Evolutionary conservation across 2,113 vertebrate species (phyloP).

Genomic region (Paratilapia polleni): DNA sequence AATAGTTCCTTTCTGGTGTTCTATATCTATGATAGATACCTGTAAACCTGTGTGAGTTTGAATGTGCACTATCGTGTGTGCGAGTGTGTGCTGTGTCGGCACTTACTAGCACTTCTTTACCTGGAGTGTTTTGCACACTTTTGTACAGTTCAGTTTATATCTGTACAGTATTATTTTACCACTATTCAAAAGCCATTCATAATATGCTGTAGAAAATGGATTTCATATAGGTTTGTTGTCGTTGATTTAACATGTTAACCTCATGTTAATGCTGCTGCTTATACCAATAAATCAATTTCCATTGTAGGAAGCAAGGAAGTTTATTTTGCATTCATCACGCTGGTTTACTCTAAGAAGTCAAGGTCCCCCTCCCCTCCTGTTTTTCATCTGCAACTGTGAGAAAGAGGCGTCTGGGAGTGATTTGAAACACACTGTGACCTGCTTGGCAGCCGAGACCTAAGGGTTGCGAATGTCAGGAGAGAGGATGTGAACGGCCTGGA

Average conservation of each 20-base stretch:
- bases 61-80: conserved; percentile 1
- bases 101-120: conserved; percentile 24
- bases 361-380: conserved; percentile 23
- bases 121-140: conserved; percentile 57
- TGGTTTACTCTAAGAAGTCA: conserved; percentile 30
- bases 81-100: conserved; percentile 11
- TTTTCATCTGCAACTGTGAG: conserved; percentile 58
- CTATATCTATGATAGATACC: background rate
- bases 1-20: background rate
- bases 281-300: conserved; percentile 65
- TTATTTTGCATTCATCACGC: conserved; percentile 30
- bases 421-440: conserved; percentile 75
- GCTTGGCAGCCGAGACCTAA: conserved; percentile 61
- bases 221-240: conserved; percentile 31
- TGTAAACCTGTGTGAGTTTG: conserved; percentile 52
- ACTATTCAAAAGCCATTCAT: conserved; percentile 44
- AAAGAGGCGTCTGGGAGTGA: conserved; percentile 74
- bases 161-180: conserved; percentile 44
- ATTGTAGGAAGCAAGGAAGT: conserved; percentile 4
- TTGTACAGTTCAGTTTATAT: conserved; percentile 23
- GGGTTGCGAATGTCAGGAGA: conserved; percentile 73
- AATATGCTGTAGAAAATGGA: conserved; percentile 18
- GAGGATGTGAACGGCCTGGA: conserved; percentile 73
- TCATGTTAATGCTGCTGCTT: conserved; percentile 58
- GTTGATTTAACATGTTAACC: conserved; percentile 30